Evolutionary conservation across 53 echinoderm and acorn worm species (phyloP).

Genomic region (Hippasteria phrygiana): DNA sequence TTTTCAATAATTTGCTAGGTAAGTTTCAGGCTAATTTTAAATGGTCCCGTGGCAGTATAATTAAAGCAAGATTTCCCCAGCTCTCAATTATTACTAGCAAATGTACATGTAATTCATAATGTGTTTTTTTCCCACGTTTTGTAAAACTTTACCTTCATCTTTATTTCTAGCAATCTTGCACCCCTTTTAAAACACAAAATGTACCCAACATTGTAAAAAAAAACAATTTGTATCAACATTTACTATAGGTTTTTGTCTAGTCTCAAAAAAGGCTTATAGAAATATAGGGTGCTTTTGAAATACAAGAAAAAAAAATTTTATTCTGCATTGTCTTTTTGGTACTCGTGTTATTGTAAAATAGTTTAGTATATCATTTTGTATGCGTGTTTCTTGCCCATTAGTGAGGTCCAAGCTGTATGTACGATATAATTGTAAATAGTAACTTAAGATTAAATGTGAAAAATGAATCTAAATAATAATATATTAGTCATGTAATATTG

Average conservation of each 20-base stretch:
- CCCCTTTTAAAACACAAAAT: neutral
- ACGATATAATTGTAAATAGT: conserved; percentile 45
- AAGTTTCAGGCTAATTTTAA: no score
- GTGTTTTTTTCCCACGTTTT: neutral
- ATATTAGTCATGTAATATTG: neutral
- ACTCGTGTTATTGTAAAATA: conserved; percentile 3
- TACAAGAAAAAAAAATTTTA: neutral
- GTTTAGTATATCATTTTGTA: conserved; percentile 47
- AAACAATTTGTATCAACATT: no score
- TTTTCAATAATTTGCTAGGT: no score
- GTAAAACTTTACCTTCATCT: neutral
- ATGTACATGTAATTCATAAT: no score
- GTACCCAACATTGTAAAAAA: no score
- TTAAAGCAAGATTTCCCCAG: no score
- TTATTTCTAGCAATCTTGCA: neutral
- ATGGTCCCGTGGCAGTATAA: no score
- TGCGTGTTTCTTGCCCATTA: conserved; percentile 50
- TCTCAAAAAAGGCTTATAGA: no score
- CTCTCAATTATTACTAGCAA: no score
- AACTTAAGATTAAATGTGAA: conserved; percentile 22
- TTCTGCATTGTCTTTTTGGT: conserved; percentile 10
- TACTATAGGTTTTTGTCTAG: no score
- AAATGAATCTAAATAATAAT: conserved; percentile 2
- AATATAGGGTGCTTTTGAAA: no score
- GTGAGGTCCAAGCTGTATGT: conserved; percentile 24